Conservation (phyloP, 2,113 vertebrate genomes). For the Engystomops pustulosus region DNA sequence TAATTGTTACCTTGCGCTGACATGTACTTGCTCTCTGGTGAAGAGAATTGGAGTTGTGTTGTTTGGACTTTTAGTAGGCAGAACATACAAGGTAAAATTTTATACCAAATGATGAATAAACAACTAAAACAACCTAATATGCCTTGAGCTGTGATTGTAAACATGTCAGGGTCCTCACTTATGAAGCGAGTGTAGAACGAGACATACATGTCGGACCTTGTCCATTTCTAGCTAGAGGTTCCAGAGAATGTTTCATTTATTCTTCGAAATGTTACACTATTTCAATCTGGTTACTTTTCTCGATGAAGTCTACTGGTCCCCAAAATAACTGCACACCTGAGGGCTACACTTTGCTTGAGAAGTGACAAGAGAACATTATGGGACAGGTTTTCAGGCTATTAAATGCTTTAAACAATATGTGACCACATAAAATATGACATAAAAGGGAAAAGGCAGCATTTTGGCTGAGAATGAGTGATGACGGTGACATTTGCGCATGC, state of each 20-base stretch:
- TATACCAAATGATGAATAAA: neutral
- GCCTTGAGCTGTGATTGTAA: neutral
- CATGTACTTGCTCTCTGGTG: neutral
- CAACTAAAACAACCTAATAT: neutral
- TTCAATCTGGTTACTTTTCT: neutral
- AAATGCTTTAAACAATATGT: neutral
- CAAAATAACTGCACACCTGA: neutral
- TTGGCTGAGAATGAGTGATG: neutral
- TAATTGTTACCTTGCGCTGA: no score
- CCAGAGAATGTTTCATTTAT: neutral
- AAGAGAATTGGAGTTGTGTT: neutral
- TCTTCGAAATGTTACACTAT: neutral
- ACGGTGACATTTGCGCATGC: neutral
- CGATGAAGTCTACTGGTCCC: neutral
- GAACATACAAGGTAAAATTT: no score
- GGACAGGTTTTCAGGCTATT: no score
- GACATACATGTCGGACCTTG: neutral
- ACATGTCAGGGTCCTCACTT: neutral
- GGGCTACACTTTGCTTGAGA: neutral
- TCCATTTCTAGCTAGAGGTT: neutral
- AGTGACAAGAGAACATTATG: slow-evolving; percentile 1
- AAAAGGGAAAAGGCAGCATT: neutral
- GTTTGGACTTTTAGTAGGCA: neutral
- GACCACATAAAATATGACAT: neutral
- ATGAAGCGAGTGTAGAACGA: neutral